Base-by-base conservation (phyloP, 2,797 vertebrate species). In the Acrocephalus scirpaceus region DNA sequence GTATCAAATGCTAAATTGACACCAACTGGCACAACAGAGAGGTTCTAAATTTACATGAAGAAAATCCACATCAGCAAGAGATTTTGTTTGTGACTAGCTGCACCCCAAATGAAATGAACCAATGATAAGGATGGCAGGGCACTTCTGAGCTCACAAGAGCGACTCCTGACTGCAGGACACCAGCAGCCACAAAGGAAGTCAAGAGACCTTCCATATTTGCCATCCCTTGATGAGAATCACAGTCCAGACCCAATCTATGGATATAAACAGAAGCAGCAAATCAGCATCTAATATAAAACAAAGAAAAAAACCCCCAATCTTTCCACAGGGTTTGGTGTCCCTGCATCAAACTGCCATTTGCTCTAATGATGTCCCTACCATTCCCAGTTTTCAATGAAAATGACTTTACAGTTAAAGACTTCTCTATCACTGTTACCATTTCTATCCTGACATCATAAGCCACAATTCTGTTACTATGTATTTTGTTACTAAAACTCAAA, bases 81-180 rank as follows among this genome's bases (percentile, higher is more conserved):
- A 65, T 57, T 79, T 53, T 74, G 9, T 38, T 58, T 32, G 13
- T 51, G 47, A 71, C 29, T 34, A 85, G 16, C 40, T 65, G 71
- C 26, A 65, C 9, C 26, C 19, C 23, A 53, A 72, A 88, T 29
- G 6, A 77, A 92, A 64, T 25, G 30, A 82, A 44, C 38, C 60
- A 53, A 34, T 0, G 1, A 32, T 34, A 81, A 34, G 17, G 29
- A 83, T 0, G 2, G n/a, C 34, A 83, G 30, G 25, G 11, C 12
- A 40, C 16, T 50, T 38, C 45, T 23, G 38, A 88, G 58, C 4
- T 36, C 9, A 4, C 10, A 16, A 13, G 38, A 77, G 11, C 1
- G 11, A 84, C 26, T 30, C 13, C 45, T 17, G 14, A 47, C 36
- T 70, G 66, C 27, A 62, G 56, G 62, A 72, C 3, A 5, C 23